phyloP scores from a whole-genome alignment of 2,888 invertebrate species.

The Acleris holmiana region DNA sequence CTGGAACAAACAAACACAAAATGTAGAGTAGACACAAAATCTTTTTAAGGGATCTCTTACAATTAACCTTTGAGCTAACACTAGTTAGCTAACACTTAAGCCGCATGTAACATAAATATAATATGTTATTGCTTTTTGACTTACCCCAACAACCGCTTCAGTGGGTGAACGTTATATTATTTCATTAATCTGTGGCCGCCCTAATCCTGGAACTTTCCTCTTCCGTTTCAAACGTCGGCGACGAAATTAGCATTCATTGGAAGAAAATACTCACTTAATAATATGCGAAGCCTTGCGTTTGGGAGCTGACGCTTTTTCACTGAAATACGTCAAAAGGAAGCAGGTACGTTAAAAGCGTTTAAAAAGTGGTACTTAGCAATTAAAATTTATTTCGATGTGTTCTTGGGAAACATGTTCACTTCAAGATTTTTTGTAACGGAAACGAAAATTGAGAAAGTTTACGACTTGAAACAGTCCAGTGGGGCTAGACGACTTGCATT shows the following conservation, averaged over 20 bases:
- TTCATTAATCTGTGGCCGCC: slow-evolving; percentile 16
- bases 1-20: too few species aligned
- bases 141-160: neutral
- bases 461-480: too few species aligned
- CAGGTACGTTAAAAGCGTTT: neutral
- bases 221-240: slow-evolving; percentile 7
- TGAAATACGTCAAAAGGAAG: slow-evolving; percentile 5
- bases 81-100: neutral
- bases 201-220: slow-evolving; percentile 14
- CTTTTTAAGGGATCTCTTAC: too few species aligned
- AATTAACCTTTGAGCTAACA: too few species aligned
- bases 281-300: slow-evolving; percentile 1
- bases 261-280: slow-evolving; percentile 23
- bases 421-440: too few species aligned
- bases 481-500: too few species aligned
- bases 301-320: neutral
- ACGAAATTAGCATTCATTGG: slow-evolving; percentile 30
- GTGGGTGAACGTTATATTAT: slow-evolving; percentile 12
- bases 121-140: slow-evolving; percentile 8
- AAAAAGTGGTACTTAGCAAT: neutral
- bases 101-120: neutral
- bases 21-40: too few species aligned
- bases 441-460: too few species aligned
- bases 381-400: too few species aligned
- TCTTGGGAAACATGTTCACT: too few species aligned